Base-by-base conservation (phyloP, 2,113 vertebrate genomes). In the Callorhinus ursinus region DNA sequence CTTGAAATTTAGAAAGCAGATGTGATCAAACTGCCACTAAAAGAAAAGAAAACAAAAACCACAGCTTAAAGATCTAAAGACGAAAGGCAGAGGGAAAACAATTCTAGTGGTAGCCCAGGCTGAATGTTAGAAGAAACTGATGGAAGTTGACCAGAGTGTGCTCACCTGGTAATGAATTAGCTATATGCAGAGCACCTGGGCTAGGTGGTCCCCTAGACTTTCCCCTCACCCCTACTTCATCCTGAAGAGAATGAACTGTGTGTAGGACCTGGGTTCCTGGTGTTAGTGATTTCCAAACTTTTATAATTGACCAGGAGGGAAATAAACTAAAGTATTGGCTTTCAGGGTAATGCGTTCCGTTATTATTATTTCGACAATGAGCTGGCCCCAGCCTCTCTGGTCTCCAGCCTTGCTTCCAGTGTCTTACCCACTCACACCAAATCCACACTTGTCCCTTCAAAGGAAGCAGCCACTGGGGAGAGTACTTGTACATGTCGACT, bases 1-100 rank as follows among this genome's bases (percentile, higher is more conserved):
- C 8, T 51, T 93, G 59, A 93, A 92, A 90, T 74, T 93, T 84
- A 90, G 55, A 93, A 95, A 86, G 55, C 63, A 82, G 22, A n/a
- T 85, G 55, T 55, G 28, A 59, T 55, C 39, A 65, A 67, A 83
- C 31, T 84, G 24, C 36, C 10, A 77, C 21, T 63, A 24, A 71
- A 84, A 69, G 21, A 82, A 82, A 91, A 95, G 53, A n/a, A 92
- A n/a, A 92, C 33, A 33, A 80, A 71, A 90, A 26, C 19, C 51
- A 28, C 2, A 51, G 8, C 28, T 33, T 85, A 31, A 28, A 85
- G 16, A 36, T 11, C 59, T 7, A 31, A 55, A 82, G 49, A 80
- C 81, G 59, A 92, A 69, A 61, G n/a, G 61, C 28, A 21, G 39
- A 59, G 31, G 21, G 21, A 53, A 46, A 79, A 33, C 57, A 39